A percentile compares a stretch with the other conserved stretches of the same genome.
Evolutionary conservation across 2,888 invertebrate genomes (phyloP).

Genomic region (Sinohyriopsis cumingii): DNA sequence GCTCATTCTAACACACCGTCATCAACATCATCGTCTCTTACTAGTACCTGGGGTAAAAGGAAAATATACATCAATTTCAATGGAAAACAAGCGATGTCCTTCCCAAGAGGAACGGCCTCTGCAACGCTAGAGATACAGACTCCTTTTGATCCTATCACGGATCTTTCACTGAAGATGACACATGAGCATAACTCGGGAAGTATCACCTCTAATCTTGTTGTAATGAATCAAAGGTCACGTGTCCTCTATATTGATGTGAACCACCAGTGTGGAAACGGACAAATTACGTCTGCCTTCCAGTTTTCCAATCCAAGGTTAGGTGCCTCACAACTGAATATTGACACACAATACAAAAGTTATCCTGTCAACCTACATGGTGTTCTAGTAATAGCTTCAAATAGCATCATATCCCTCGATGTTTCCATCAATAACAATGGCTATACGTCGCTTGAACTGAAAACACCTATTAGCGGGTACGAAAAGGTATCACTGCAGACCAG

Average conservation of each 20-base stretch:
- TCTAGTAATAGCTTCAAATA: no score
- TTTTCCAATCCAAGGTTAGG: slow-evolving; percentile 20
- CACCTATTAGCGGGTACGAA: neutral
- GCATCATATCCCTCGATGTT: slow-evolving; percentile 10
- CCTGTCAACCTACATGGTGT: no score
- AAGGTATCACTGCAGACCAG: slow-evolving; percentile 23
- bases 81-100: slow-evolving; percentile 32
- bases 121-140: slow-evolving; percentile 37
- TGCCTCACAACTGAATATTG: slow-evolving; percentile 21
- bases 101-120: slow-evolving; percentile 21
- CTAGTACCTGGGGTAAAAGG: slow-evolving; percentile 34
- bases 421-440: slow-evolving; percentile 21
- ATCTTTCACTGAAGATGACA: no score
- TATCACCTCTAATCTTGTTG: no score
- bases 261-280: slow-evolving; percentile 42
- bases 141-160: no score
- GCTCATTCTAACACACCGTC: slow-evolving; percentile 36
- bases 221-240: no score
- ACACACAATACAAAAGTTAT: slow-evolving; percentile 25
- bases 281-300: slow-evolving; percentile 28
- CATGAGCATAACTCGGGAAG: no score
- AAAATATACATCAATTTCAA: slow-evolving; percentile 27
- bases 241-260: slow-evolving; percentile 31
- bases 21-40: slow-evolving; percentile 31
- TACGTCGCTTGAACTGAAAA: neutral